A percentile compares a stretch with the other conserved stretches of the same genome.
phyloP scores from a whole-genome alignment of 92 coral and sea anemone genomes.

The Desmophyllum pertusum region DNA sequence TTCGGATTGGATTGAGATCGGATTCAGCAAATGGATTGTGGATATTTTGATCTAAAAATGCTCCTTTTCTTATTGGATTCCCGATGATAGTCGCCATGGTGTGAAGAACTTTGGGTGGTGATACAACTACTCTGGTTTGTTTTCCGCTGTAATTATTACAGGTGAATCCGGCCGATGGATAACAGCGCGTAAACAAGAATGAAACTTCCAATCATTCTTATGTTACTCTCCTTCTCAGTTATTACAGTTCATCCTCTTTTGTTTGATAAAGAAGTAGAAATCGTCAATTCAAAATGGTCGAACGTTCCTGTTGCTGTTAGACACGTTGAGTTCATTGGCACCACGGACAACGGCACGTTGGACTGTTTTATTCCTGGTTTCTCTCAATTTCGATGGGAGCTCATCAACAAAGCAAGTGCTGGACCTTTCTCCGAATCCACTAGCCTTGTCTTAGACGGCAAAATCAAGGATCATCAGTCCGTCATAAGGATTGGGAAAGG shows the following conservation, averaged over 20 bases:
- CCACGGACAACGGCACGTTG: slow-evolving; percentile 85
- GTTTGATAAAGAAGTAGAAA: slow-evolving; percentile 65
- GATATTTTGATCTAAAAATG: not conserved
- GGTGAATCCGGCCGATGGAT: not conserved
- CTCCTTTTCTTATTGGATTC: not conserved
- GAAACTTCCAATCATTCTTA: not conserved
- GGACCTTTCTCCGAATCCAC: slow-evolving; percentile 68
- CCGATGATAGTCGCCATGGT: not conserved
- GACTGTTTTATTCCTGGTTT: slow-evolving; percentile 87
- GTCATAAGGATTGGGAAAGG: slow-evolving; percentile 53
- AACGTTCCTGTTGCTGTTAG: slow-evolving; percentile 68
- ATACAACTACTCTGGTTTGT: not conserved
- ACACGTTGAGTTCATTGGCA: slow-evolving; percentile 94
- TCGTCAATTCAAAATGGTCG: slow-evolving; percentile 58
- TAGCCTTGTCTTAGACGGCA: slow-evolving; percentile 40
- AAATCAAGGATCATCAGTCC: slow-evolving; percentile 59
- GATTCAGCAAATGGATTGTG: not conserved
- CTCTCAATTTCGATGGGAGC: slow-evolving; percentile 71
- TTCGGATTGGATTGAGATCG: not conserved
- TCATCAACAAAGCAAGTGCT: slow-evolving; percentile 54
- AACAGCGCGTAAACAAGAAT: not conserved
- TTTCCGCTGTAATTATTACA: not conserved
- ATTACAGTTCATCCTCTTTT: slow-evolving; percentile 29
- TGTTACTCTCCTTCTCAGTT: not conserved
- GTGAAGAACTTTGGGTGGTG: not conserved